These are phyloP conservation scores for Palaemon carinicauda DNA, from an alignment of 1,140 invertebrate genomes.

Conservation along the genomic window DNA sequence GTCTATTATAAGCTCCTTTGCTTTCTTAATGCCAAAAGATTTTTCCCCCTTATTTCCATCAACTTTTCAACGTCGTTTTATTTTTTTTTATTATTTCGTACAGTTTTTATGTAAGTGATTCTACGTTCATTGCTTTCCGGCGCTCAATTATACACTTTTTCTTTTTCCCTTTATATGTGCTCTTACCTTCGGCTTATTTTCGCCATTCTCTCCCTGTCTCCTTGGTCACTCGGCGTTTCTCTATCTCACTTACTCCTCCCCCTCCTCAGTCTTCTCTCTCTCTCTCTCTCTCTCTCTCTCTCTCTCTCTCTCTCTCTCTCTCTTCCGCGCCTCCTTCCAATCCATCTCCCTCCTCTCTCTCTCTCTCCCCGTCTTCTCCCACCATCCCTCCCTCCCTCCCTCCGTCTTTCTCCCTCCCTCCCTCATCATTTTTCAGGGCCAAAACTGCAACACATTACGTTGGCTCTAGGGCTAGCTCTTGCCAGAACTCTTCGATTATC, in stretches of 20 bases:
- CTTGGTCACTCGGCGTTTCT: neutral
- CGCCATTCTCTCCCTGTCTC: neutral
- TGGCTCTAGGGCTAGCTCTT: constrained; percentile 5
- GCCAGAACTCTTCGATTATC: neutral
- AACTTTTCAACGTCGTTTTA: neutral
- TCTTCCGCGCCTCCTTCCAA: neutral
- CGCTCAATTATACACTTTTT: neutral
- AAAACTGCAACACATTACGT: constrained; percentile 50
- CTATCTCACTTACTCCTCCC: neutral
- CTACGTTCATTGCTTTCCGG: neutral
- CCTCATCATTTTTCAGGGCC: constrained; percentile 43
- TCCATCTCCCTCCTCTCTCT: neutral
- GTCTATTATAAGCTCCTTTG: neutral
- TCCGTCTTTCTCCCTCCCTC: constrained; percentile 1
- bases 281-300: neutral
- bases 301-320: no score
- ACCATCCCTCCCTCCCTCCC: neutral
- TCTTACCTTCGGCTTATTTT: neutral
- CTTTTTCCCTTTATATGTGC: neutral
- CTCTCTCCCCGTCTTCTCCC: neutral
- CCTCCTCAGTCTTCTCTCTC: neutral
- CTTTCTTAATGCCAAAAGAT: neutral
- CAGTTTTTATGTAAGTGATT: neutral
- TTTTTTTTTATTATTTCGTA: neutral
- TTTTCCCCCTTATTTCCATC: neutral